phyloP scores from a whole-genome alignment of 2,888 invertebrate genomes.

The Netelia fuscicornis region DNA sequence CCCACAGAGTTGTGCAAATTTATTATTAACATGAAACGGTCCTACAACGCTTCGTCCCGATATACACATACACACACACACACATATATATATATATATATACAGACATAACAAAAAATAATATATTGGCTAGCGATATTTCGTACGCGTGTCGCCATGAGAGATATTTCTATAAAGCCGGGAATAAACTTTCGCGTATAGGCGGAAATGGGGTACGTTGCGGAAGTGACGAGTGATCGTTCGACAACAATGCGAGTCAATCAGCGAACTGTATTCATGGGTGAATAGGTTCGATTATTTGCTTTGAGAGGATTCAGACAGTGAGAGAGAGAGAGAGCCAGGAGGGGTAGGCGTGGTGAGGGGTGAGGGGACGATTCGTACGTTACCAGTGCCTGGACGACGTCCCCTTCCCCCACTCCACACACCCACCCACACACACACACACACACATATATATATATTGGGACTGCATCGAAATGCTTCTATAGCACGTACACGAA shows the following conservation, averaged over 20 bases:
- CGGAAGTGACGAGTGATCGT: slow-evolving; percentile 81
- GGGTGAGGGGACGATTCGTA: slow-evolving; percentile 40
- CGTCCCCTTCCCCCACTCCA: slow-evolving; percentile 3
- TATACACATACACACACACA: neutral
- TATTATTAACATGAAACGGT: neutral
- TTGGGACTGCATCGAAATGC: slow-evolving; percentile 47
- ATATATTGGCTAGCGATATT: neutral
- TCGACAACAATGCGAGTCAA: slow-evolving; percentile 83
- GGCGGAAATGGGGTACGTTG: slow-evolving; percentile 74
- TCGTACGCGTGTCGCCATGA: slow-evolving; percentile 53
- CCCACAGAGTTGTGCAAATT: neutral
- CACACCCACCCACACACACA: neutral
- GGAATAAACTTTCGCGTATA: slow-evolving; percentile 72
- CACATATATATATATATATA: neutral
- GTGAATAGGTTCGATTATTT: slow-evolving; percentile 82
- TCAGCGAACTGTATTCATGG: slow-evolving; percentile 80
- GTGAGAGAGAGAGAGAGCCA: slow-evolving; percentile 28
- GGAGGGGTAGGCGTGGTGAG: slow-evolving; percentile 50
- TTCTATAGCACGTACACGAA: slow-evolving; percentile 29
- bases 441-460: neutral
- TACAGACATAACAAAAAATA: neutral
- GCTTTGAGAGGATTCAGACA: slow-evolving; percentile 71
- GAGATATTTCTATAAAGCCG: slow-evolving; percentile 64
- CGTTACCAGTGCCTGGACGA: slow-evolving; percentile 22
- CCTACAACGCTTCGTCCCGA: neutral